These are phyloP conservation scores for Amblyjoppa fuscipennis DNA, from an alignment of 2,888 invertebrate genomes.

Conservation along the genomic window DNA sequence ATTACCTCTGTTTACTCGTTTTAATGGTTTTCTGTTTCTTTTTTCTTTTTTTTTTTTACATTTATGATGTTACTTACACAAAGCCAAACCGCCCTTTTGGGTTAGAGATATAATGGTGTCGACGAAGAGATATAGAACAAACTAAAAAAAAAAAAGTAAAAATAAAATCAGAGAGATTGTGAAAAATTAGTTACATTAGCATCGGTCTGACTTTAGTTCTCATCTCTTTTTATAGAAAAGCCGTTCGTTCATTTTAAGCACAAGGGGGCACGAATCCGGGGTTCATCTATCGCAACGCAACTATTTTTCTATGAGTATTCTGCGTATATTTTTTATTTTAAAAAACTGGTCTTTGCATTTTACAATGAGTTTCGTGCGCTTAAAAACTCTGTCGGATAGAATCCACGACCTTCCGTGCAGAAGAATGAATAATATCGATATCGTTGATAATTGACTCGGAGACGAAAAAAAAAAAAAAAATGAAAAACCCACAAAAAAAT, in stretches of 20 bases:
- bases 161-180: constrained; percentile 27
- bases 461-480: constrained; percentile 50
- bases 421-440: constrained; percentile 51
- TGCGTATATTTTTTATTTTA: constrained; percentile 36
- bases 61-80: constrained; percentile 39
- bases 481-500: constrained; percentile 15
- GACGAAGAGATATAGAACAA: constrained; percentile 24
- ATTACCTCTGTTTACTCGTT: constrained; percentile 21
- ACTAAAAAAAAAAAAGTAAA: constrained; percentile 12
- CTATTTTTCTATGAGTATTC: constrained; percentile 63
- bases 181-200: constrained; percentile 32
- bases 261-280: constrained; percentile 38
- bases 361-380: constrained; percentile 32
- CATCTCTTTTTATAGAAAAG: constrained; percentile 14
- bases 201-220: constrained; percentile 10
- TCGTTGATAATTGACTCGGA: constrained; percentile 34
- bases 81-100: constrained; percentile 54
- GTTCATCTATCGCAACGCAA: constrained; percentile 49
- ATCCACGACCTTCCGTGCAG: constrained; percentile 38
- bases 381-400: constrained; percentile 18
- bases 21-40: constrained; percentile 11
- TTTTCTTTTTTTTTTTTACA: constrained; percentile 12
- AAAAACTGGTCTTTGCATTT: constrained; percentile 1
- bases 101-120: constrained; percentile 21
- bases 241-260: constrained; percentile 64